phyloP scores from a whole-genome alignment of 2,888 invertebrate species.

The Julus scandinavius region DNA sequence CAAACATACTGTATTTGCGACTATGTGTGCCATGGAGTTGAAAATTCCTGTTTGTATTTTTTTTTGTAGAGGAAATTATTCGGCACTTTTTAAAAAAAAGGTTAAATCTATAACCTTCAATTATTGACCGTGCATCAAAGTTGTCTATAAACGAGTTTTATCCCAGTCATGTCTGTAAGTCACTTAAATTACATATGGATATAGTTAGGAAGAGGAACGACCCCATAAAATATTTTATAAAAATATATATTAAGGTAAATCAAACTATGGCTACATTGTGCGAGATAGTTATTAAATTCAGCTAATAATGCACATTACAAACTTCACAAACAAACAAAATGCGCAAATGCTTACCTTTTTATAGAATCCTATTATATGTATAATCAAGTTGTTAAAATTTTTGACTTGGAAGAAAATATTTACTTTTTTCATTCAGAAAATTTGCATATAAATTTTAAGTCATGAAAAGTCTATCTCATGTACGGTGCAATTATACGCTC shows the following conservation, averaged over 20 bases:
- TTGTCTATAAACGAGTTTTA: conserved; percentile 39
- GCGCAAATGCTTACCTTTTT: not conserved
- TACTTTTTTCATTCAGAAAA: not conserved
- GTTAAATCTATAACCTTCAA: conserved; percentile 42
- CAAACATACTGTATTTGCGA: not conserved
- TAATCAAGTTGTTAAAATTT: conserved; percentile 15
- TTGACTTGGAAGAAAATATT: not conserved
- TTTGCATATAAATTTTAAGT: not conserved
- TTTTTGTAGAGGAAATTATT: not conserved
- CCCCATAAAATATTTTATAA: conserved; percentile 34
- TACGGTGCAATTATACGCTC: not conserved
- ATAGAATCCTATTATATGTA: not conserved
- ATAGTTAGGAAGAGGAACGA: not conserved
- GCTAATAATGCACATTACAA: conserved; percentile 14
- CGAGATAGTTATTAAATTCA: conserved; percentile 33
- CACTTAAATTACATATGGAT: conserved; percentile 35
- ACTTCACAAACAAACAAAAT: conserved; percentile 11
- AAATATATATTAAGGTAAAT: conserved; percentile 22
- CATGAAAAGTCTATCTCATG: conserved; percentile 17
- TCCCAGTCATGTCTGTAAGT: conserved; percentile 37
- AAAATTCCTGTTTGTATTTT: not conserved
- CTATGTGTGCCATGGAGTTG: not conserved
- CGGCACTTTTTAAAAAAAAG: not conserved
- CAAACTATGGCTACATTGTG: not conserved
- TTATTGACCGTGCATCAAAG: conserved; percentile 39